Evolutionary conservation across 2,797 vertebrate species (phyloP), one percentile per base, ranked within the genome.

Genomic region (Heteromormyrus szaboi): DNA sequence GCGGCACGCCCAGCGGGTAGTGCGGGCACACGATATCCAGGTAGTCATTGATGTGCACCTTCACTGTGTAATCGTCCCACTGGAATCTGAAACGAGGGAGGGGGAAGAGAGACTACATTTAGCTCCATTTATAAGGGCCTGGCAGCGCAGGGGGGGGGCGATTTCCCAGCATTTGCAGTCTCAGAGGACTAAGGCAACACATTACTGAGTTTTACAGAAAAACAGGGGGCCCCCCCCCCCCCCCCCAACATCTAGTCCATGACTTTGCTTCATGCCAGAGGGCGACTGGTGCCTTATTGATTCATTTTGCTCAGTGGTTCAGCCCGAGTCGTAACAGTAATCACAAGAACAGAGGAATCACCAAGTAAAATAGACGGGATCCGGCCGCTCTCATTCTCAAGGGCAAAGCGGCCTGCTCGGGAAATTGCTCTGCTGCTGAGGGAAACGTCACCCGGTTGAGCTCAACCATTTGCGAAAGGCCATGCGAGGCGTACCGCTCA

Each of bases 11-110:
- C 89, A 95, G 96, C 29, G 97, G 97, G 0, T 99, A 99, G 88
- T 99, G 97, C 0, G 98, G 98, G 91, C 98, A 99, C 92, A 99
- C 95, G 22, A 99, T 98, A 92, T 99, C 98, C 94, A 99, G 94
- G 93, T 99, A 98, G 92, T 99, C 98, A 0, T 98, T 98, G 62
- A 98, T 94, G 9, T 33, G 95, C 79, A 99, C 97, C 37, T 97
- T 94, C 14, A 99, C 96, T 0, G 95, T 91, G 86, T 97, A 99
- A 90, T 95, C 92, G 0, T 96, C 93, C 91, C 83, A 88, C 12
- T 92, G 91, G 87, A 99, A 98, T 93, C 98, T 99, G 92, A 85
- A 59, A 90, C 41, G 53, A 87, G 89, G 19, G 50, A 2, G 89
- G 87, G 81, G 89, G 41, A 12, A 68, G 86, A 88, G 3, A 62